These are phyloP conservation scores for Sphyrna mokarran DNA, from an alignment of 2,113 vertebrate species.

Conservation along the genomic window DNA sequence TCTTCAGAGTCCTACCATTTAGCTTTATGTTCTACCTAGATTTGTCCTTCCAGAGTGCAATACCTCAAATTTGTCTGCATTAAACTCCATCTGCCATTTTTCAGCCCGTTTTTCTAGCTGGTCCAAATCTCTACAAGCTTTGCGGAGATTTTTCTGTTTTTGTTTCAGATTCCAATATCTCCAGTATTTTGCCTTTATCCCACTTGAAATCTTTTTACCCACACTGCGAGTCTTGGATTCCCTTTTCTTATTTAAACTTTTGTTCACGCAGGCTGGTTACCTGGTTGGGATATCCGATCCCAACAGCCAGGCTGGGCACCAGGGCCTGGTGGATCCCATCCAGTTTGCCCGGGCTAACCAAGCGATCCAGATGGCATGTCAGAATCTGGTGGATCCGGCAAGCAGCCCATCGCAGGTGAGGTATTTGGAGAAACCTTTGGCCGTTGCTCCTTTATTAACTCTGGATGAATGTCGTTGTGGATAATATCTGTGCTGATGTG, in stretches of 20 bases:
- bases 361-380: slow-evolving; percentile 97
- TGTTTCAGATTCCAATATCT: no score
- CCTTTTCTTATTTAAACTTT: background rate
- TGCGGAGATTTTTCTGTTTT: no score
- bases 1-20: no score
- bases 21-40: no score
- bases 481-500: background rate
- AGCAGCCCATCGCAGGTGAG: slow-evolving; percentile 94
- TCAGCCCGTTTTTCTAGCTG: no score
- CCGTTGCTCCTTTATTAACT: background rate
- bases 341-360: slow-evolving; percentile 95
- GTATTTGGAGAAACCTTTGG: background rate
- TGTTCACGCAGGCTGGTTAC: slow-evolving; percentile 75
- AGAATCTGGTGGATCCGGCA: slow-evolving; percentile 89
- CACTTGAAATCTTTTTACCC: background rate
- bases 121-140: no score
- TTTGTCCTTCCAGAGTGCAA: no score
- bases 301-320: slow-evolving; percentile 93
- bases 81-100: no score
- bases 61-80: no score
- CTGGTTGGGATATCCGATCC: slow-evolving; percentile 95
- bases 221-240: background rate
- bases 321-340: slow-evolving; percentile 93
- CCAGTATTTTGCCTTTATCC: no score
- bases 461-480: background rate